Conservation (phyloP, 2,113 vertebrate genomes). For the Origma solitaria region DNA sequence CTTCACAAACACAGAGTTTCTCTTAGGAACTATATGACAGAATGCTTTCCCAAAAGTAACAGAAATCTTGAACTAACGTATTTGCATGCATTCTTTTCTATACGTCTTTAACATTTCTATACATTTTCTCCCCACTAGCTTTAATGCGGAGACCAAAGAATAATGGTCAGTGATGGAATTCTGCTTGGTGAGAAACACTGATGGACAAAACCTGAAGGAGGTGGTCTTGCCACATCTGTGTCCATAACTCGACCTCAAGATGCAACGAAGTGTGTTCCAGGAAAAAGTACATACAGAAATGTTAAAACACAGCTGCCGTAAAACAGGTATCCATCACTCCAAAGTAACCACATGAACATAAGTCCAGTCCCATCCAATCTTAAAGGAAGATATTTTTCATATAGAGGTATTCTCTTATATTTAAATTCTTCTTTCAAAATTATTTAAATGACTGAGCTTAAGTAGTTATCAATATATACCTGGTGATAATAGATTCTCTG, state of each 20-base stretch:
- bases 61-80: background rate
- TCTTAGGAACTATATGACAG: background rate
- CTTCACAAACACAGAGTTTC: background rate
- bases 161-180: fast-evolving
- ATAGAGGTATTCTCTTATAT: background rate
- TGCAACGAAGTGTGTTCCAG: background rate
- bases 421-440: background rate
- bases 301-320: background rate
- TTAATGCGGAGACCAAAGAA: background rate
- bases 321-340: background rate
- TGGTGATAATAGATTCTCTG: background rate
- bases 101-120: background rate
- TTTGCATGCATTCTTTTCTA: background rate
- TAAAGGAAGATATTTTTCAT: background rate
- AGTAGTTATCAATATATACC: background rate
- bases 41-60: background rate
- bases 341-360: background rate
- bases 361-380: background rate
- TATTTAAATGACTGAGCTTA: background rate
- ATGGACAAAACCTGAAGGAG: background rate
- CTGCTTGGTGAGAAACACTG: background rate
- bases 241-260: background rate
- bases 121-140: background rate
- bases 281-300: background rate
- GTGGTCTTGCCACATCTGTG: background rate